Conservation (phyloP, 2,113 vertebrate genomes). For the Phoxinus phoxinus region DNA sequence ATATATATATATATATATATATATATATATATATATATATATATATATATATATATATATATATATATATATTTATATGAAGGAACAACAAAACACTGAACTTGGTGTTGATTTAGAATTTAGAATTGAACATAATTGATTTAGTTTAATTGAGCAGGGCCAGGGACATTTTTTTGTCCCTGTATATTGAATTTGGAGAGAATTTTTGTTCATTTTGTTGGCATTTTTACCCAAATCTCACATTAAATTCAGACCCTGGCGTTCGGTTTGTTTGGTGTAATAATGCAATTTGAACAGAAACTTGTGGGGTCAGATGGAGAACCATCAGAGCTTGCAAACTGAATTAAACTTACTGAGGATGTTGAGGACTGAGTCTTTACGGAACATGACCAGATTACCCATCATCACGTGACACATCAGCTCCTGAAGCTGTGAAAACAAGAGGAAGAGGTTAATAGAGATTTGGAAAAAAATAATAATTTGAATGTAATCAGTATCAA, state of each 20-base stretch:
- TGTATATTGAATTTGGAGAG: not conserved
- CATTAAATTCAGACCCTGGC: not conserved
- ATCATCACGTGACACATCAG: constrained; percentile 98
- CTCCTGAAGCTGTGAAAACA: constrained; percentile 87
- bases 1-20: too few species aligned
- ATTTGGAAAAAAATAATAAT: not conserved
- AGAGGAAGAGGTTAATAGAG: not conserved
- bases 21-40: too few species aligned
- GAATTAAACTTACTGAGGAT: constrained; percentile 87
- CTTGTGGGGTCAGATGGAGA: not conserved
- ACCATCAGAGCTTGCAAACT: not conserved
- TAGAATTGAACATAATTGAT: too few species aligned
- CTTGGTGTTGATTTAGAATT: too few species aligned
- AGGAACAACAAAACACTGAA: too few species aligned
- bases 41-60: too few species aligned
- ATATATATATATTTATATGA: too few species aligned
- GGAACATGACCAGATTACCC: constrained; percentile 97
- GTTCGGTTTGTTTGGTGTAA: not conserved
- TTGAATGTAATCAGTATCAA: not conserved
- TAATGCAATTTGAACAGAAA: not conserved
- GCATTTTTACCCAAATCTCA: not conserved
- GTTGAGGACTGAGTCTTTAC: constrained; percentile 95
- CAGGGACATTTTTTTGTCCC: not conserved
- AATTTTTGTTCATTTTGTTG: not conserved
- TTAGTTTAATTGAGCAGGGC: not conserved